Conservation (phyloP, 2,888 invertebrate species). For the Nudaria mundana region DNA sequence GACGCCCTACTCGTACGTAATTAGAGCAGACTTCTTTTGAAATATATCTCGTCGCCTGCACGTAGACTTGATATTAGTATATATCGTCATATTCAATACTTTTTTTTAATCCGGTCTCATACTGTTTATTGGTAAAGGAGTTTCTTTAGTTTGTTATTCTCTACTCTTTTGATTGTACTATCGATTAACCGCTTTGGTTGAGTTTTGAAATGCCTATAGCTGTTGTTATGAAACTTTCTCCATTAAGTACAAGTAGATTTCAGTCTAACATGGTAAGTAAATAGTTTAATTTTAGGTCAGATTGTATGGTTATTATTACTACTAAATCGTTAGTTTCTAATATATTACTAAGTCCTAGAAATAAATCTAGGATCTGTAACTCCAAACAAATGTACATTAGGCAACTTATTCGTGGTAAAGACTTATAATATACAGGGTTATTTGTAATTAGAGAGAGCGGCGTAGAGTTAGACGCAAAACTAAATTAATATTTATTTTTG, state of each 20-base stretch:
- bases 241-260: background rate
- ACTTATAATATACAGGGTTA: too few relatives aligned
- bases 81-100: background rate
- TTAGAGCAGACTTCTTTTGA: constrained; percentile 32
- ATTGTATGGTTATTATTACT: too few relatives aligned
- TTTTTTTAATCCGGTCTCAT: background rate
- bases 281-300: background rate
- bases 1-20: constrained; percentile 28
- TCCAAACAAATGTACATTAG: too few relatives aligned
- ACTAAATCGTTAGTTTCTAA: too few relatives aligned
- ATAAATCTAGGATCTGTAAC: too few relatives aligned
- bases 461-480: too few relatives aligned
- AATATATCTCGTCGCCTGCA: constrained; percentile 17
- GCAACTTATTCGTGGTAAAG: too few relatives aligned
- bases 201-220: constrained; percentile 3
- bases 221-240: background rate
- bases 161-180: constrained; percentile 5
- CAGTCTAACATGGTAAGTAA: background rate
- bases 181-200: constrained; percentile 3
- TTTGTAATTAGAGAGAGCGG: too few relatives aligned
- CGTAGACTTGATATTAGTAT: background rate
- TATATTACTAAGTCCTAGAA: too few relatives aligned
- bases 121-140: background rate
- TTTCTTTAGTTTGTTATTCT: constrained; percentile 14
- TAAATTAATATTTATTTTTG: too few relatives aligned